Evolutionary conservation across 2,888 invertebrate species (phyloP).

Genomic region (Poecilus cupreus): DNA sequence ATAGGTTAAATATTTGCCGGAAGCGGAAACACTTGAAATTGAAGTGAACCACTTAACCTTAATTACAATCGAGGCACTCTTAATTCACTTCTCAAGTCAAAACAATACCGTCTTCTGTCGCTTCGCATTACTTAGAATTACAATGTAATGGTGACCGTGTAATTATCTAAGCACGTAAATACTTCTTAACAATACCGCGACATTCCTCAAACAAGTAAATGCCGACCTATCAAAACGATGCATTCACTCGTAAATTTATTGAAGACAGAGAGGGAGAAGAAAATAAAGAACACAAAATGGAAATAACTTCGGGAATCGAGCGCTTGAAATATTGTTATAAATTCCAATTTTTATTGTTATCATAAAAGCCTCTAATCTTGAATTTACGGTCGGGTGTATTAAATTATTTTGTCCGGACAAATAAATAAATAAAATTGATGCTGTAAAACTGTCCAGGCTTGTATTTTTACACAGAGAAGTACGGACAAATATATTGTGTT

Average conservation of each 20-base stretch:
- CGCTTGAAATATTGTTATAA: slow-evolving; percentile 73
- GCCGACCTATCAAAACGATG: slow-evolving; percentile 13
- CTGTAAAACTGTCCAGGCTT: slow-evolving; percentile 63
- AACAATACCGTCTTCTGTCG: background rate
- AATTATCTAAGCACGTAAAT: background rate
- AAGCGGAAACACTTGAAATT: background rate
- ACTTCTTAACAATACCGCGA: background rate
- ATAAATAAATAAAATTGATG: slow-evolving; percentile 73
- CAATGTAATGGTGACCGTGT: background rate
- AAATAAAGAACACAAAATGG: slow-evolving; percentile 13
- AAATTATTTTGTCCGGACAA: slow-evolving; percentile 72
- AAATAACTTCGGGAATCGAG: slow-evolving; percentile 33
- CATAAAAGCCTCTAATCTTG: slow-evolving; percentile 72
- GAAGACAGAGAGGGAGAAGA: slow-evolving; percentile 9
- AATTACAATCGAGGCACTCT: slow-evolving; percentile 10
- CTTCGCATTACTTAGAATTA: too few species aligned
- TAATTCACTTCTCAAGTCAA: background rate
- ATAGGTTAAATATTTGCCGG: background rate
- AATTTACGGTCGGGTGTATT: slow-evolving; percentile 73
- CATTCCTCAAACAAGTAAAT: slow-evolving; percentile 20
- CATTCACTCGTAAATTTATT: slow-evolving; percentile 25
- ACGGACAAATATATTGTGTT: slow-evolving; percentile 46
- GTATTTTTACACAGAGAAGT: slow-evolving; percentile 45
- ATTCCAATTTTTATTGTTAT: slow-evolving; percentile 72
- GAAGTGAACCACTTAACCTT: slow-evolving; percentile 11